These are phyloP conservation scores for Merluccius polli DNA, from an alignment of 2,797 vertebrate species.

Conservation along the genomic window DNA sequence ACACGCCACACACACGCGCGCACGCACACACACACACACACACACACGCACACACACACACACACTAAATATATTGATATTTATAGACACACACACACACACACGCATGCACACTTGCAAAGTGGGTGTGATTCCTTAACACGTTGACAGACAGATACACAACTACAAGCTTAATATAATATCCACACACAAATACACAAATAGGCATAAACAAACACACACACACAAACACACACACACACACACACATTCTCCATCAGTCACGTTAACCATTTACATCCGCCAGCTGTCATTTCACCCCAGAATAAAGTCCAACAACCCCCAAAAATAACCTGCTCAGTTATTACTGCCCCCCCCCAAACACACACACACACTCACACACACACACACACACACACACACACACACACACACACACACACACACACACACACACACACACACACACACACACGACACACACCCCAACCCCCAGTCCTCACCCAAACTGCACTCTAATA, in stretches of 20 bases:
- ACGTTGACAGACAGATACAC: constrained; percentile 15
- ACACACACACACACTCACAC: not conserved
- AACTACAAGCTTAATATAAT: constrained; percentile 36
- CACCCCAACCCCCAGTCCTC: constrained; percentile 43
- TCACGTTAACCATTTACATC: constrained; percentile 70
- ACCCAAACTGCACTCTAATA: constrained; percentile 63
- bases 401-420: no score
- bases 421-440: no score
- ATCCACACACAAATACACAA: constrained; percentile 12
- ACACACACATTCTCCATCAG: constrained; percentile 45
- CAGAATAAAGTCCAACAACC: constrained; percentile 62
- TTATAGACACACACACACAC: constrained; percentile 8
- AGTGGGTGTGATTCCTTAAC: not conserved
- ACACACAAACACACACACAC: constrained; percentile 19
- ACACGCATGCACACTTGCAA: not conserved
- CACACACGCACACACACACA: not conserved
- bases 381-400: not conserved
- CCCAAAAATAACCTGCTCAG: constrained; percentile 66
- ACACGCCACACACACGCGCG: constrained; percentile 19
- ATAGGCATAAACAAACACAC: constrained; percentile 6
- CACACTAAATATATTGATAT: not conserved
- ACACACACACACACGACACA: not conserved
- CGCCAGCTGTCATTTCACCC: constrained; percentile 33
- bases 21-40: constrained; percentile 11
- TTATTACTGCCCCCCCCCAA: constrained; percentile 56